Base-by-base conservation (phyloP, 2,113 vertebrate species). In the Hippopotamus amphibius region DNA sequence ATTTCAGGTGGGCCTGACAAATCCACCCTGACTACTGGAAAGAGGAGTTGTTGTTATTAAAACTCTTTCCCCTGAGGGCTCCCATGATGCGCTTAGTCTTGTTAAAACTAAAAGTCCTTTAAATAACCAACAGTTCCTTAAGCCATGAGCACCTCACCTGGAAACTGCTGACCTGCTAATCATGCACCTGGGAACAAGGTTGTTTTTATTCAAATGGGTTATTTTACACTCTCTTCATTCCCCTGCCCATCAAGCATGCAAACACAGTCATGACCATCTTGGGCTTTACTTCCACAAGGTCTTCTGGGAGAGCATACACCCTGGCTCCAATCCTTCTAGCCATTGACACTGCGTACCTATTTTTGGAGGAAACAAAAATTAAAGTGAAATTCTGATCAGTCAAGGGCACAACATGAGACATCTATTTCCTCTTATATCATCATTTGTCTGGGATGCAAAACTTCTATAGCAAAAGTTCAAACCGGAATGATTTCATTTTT, bases 261-360 rank as follows among this genome's bases (percentile, higher is more conserved):
- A 99, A 99, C 97, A 99, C 99, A 0, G 99, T 99, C 99, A 99
- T 99, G 97, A 99, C 99, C 99, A 99, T 99, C 98, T 99, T 99
- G 21, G 98, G 99, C 87, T 99, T 99, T 96, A 99, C 98, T 98
- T 99, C 99, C 61, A 99, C 99, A 33, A 99, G 98, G 93, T 99
- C 99, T 76, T 99, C 99, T 0, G 99, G 99, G 72, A 99, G 99
- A 71, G 99, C 99, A 0, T 99, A 99, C 43, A 99, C 99, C 86
- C 99, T 99, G 37, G 99, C 99, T 5, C 99, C 99, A 5, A 99
- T 99, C 97, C 99, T 99, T 98, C 99, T 99, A 14, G 99, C 99
- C 99, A 99, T 99, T 33, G 99, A 99, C 69, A 99, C 97, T 0
- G 99, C 99, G 0, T 99, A 99, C 98, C 99, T 99, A 72, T 68